phyloP scores from a whole-genome alignment of 2,888 invertebrate genomes.

The Diaphora mendica region DNA sequence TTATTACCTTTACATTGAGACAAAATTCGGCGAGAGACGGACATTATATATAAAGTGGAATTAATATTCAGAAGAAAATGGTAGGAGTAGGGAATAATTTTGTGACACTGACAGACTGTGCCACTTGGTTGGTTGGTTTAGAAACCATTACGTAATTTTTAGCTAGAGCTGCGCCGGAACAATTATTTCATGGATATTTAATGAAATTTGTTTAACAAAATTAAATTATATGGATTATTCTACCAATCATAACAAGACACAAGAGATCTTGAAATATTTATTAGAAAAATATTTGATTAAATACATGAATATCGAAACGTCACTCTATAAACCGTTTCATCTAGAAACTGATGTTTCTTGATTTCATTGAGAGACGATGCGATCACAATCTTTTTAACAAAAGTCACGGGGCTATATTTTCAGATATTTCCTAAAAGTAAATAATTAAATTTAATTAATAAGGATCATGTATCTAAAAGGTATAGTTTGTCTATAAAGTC shows the following conservation, averaged over 20 bases:
- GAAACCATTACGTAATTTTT: constrained; percentile 55
- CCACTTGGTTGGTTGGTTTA: constrained; percentile 4
- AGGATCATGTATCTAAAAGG: too few species aligned
- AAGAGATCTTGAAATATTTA: neutral
- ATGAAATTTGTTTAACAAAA: neutral
- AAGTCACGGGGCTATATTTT: too few species aligned
- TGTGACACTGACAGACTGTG: constrained; percentile 74
- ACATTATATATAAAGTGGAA: constrained; percentile 75
- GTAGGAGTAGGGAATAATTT: constrained; percentile 61
- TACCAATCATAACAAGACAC: neutral
- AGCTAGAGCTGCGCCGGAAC: neutral
- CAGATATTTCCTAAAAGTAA: too few species aligned
- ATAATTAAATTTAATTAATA: too few species aligned
- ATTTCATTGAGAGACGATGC: too few species aligned
- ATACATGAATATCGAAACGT: neutral
- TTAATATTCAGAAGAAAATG: constrained; percentile 47
- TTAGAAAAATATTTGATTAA: neutral
- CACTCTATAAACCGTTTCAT: neutral
- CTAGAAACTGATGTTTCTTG: neutral
- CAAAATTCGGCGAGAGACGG: constrained; percentile 86
- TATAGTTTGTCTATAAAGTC: too few species aligned
- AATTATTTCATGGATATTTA: neutral
- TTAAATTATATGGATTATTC: neutral
- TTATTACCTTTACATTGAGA: constrained; percentile 85
- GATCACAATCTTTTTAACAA: too few species aligned